Evolutionary conservation across 2,888 invertebrate genomes (phyloP), one percentile per base, ranked within the genome.

Genomic region (Tenthredo notha): DNA sequence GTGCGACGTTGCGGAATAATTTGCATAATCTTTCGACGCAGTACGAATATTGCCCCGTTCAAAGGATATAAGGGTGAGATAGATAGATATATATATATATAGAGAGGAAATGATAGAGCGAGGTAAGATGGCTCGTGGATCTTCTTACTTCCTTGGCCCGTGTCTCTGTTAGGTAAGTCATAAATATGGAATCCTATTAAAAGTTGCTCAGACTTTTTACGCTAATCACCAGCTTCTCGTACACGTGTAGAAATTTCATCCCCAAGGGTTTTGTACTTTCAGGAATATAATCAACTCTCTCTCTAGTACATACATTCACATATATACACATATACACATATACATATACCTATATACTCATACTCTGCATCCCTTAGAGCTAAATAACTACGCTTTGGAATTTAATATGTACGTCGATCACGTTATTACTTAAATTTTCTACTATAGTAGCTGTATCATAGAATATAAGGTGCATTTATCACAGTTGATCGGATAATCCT

Each of bases 141-240:
- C n/a, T 37, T 74, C 18, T 77, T 29, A 29, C n/a, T 25, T 33
- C 50, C n/a, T 25, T 33, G 29, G 29, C 72, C 78, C 78, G 29
- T 37, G 58, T 21, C 58, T 78, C 33, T 4, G 58, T 50, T 80
- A 80, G 40, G 58, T 61, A 61, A 80, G 80, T 80, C 80, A 80
- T 80, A 80, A 80, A 80, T 80, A 80, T 80, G 80, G 61, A 80
- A 80, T 80, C 58, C 80, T 61, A 80, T 80, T 80, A 80, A 80
- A 80, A 80, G 80, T 80, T 80, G 58, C 80, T 80, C 80, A 37
- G 58, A 80, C 61, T 80, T 80, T 80, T 61, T 40, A 80, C 80
- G 80, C 80, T 80, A 80, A 80, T 80, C 61, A 80, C 80, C 61
- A 61, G 58, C n/a, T 80, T 61, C 29, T 58, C 61, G 15, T 61